These are phyloP conservation scores for Loris lydekkerianus DNA, from an alignment of 2,797 vertebrate species.

Conservation along the genomic window DNA sequence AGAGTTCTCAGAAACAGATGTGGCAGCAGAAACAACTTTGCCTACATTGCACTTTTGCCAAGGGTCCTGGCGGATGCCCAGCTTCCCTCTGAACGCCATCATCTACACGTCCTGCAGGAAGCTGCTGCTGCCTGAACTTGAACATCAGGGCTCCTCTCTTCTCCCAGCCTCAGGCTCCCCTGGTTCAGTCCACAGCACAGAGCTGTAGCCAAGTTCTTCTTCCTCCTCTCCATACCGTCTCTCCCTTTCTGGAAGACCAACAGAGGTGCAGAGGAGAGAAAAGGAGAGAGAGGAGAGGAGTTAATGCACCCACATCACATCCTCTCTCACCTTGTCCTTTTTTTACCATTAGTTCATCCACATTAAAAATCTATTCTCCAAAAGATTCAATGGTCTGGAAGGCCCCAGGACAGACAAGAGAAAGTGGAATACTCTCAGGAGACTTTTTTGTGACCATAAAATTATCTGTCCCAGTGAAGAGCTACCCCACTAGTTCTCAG, in stretches of 20 bases:
- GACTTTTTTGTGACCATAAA: neutral
- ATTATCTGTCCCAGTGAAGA: neutral
- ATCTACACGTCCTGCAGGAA: neutral
- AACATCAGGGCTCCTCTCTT: neutral
- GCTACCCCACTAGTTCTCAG: neutral
- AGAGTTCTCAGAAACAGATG: conserved; percentile 20
- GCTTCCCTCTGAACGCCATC: conserved; percentile 26
- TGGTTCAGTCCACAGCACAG: neutral
- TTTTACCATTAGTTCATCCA: neutral
- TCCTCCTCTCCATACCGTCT: neutral
- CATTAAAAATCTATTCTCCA: neutral
- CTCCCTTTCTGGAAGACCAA: neutral
- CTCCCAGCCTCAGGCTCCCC: neutral
- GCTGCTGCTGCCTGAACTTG: conserved; percentile 47
- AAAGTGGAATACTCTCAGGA: neutral
- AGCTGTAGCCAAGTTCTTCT: neutral
- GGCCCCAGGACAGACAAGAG: neutral
- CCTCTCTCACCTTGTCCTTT: neutral
- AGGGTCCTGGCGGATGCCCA: neutral
- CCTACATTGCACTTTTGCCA: conserved; percentile 56
- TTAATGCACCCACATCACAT: neutral
- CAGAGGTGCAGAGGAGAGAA: neutral
- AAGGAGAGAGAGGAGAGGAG: neutral
- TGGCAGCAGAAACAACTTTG: conserved; percentile 42
- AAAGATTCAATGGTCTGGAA: neutral